Percentiles rank a stretch among this genome's conserved stretches.
phyloP scores from a whole-genome alignment of 2,797 vertebrate species.

The Pseudomugil tenellus region DNA sequence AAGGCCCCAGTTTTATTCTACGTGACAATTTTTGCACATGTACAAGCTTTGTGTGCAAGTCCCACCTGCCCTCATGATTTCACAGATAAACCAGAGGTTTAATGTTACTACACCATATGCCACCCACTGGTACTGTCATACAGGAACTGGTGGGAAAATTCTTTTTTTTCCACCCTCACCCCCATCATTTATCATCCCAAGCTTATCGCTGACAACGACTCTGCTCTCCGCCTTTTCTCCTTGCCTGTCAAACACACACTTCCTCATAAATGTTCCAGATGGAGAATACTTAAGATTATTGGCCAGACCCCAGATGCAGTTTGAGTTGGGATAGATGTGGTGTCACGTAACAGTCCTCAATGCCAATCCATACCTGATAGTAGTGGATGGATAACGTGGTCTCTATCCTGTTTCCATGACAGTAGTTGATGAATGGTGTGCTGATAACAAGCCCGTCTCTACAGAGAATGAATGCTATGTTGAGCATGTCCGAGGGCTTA shows the following conservation, averaged over 20 bases:
- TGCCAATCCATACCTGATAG: slow-evolving; percentile 22
- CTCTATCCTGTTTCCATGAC: slow-evolving; percentile 36
- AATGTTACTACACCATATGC: slow-evolving; percentile 15
- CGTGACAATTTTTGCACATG: background rate
- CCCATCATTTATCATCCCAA: slow-evolving; percentile 38
- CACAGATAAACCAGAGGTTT: slow-evolving; percentile 12
- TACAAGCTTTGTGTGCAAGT: background rate
- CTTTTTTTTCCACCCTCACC: slow-evolving; percentile 25
- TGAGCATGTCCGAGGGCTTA: slow-evolving; percentile 32
- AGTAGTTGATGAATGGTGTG: slow-evolving; percentile 40
- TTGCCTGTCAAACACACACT: slow-evolving; percentile 16
- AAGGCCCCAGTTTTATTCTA: background rate
- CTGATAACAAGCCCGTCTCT: slow-evolving; percentile 38
- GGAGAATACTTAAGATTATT: background rate
- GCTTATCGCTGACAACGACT: slow-evolving; percentile 36
- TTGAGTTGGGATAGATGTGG: slow-evolving; percentile 40
- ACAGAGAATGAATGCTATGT: slow-evolving; percentile 32
- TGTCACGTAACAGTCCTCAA: slow-evolving; percentile 28
- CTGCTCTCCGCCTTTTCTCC: slow-evolving; percentile 23
- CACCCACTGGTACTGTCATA: slow-evolving; percentile 23
- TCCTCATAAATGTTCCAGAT: slow-evolving; percentile 13
- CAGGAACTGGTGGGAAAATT: slow-evolving; percentile 41
- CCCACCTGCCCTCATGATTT: background rate
- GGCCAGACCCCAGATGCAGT: background rate
- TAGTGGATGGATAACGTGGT: slow-evolving; percentile 21